Conservation (phyloP, 2,888 invertebrate species). For the Heliconius aoede region DNA sequence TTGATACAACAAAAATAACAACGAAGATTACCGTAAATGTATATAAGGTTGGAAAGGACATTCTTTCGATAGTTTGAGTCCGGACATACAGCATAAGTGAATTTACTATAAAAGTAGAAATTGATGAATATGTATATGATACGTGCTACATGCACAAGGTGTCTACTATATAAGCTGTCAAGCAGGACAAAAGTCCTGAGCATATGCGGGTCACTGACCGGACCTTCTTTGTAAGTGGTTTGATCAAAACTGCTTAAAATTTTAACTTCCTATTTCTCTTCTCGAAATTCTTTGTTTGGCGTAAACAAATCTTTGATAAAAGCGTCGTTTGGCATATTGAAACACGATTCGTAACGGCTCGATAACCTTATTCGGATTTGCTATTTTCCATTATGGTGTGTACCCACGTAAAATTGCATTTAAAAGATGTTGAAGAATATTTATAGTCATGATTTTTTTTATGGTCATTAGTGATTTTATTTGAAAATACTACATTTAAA, state of each 20-base stretch:
- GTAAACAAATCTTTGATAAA: slow-evolving; percentile 30
- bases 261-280: slow-evolving; percentile 30
- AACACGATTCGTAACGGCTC: slow-evolving; percentile 62
- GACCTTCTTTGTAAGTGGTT: slow-evolving; percentile 53
- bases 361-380: slow-evolving; percentile 62
- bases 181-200: slow-evolving; percentile 51
- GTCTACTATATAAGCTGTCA: slow-evolving; percentile 50
- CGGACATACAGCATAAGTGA: slow-evolving; percentile 31
- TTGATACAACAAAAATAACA: not conserved
- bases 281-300: slow-evolving; percentile 22
- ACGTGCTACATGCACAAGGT: slow-evolving; percentile 37
- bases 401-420: slow-evolving; percentile 62
- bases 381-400: slow-evolving; percentile 61
- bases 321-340: slow-evolving; percentile 45
- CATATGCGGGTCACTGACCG: slow-evolving; percentile 53
- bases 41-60: not conserved
- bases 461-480: not conserved
- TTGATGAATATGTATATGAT: slow-evolving; percentile 45
- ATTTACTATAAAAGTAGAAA: slow-evolving; percentile 44
- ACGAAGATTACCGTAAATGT: not conserved
- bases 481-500: not conserved
- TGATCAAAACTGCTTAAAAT: slow-evolving; percentile 52
- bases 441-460: slow-evolving; percentile 34
- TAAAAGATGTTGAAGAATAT: slow-evolving; percentile 45
- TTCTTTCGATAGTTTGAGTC: slow-evolving; percentile 6